Evolutionary conservation across 2,113 vertebrate genomes (phyloP).

Genomic region (Gambusia affinis): DNA sequence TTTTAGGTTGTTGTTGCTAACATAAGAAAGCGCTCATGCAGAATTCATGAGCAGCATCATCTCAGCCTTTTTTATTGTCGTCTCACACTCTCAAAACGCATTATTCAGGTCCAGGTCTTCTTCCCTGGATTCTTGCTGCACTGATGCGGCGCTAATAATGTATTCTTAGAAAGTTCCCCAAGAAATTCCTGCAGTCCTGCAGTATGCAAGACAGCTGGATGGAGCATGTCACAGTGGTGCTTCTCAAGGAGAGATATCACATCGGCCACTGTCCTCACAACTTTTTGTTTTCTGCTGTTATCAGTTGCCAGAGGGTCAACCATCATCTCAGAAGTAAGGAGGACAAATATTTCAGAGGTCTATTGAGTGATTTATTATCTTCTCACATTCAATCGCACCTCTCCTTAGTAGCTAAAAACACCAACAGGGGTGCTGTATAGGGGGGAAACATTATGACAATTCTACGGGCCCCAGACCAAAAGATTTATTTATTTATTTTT

Average conservation of each 20-base stretch:
- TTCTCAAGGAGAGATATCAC: conserved; percentile 5
- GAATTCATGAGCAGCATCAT: conserved; percentile 23
- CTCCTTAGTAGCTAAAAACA: no score
- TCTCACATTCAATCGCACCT: no score
- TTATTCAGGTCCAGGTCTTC: not conserved
- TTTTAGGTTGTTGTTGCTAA: conserved; percentile 37
- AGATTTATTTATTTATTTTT: no score
- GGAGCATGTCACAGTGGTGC: conserved; percentile 8
- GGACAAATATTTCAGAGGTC: no score
- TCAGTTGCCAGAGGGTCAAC: not conserved
- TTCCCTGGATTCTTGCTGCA: conserved; percentile 18
- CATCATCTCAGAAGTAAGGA: no score
- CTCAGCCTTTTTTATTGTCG: conserved; percentile 22
- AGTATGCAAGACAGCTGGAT: not conserved
- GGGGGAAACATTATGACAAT: no score
- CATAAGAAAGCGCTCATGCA: conserved; percentile 8
- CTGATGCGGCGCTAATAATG: conserved; percentile 25
- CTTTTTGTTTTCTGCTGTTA: not conserved
- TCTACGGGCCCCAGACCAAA: no score
- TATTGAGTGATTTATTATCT: no score
- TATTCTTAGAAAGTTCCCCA: conserved; percentile 31
- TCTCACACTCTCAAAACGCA: conserved; percentile 2
- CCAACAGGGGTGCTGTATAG: no score
- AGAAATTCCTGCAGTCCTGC: conserved; percentile 33
- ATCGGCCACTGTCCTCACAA: not conserved